Evolutionary conservation across 2,113 vertebrate genomes (phyloP).

Genomic region (Heptranchias perlo): DNA sequence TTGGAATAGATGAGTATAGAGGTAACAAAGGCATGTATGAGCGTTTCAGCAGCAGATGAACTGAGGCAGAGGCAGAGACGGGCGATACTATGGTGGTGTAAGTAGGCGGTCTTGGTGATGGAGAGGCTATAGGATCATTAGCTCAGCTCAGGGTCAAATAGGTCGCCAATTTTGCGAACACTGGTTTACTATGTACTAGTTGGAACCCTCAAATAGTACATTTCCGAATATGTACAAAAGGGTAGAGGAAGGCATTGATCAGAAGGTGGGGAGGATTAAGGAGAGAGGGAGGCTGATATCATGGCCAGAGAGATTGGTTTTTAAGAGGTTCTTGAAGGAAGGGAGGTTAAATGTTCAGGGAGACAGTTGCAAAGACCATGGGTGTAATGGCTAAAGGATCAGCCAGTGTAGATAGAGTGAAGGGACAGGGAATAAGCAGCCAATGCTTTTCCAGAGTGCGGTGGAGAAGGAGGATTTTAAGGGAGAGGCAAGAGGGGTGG

Average conservation of each 20-base stretch:
- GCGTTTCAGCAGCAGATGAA: no score
- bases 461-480: not conserved
- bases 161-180: no score
- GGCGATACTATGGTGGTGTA: no score
- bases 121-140: no score
- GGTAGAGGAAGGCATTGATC: not conserved
- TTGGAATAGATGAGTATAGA: no score
- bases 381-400: not conserved
- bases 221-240: no score
- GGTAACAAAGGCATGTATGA: no score
- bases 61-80: no score
- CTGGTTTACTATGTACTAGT: no score
- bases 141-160: no score
- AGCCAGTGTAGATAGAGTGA: not conserved
- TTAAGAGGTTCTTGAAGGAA: not conserved
- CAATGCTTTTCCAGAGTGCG: not conserved
- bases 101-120: no score
- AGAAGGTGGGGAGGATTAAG: not conserved
- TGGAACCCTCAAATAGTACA: no score
- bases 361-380: not conserved
- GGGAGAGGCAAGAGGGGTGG: not conserved
- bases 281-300: not conserved
- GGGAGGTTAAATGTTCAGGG: not conserved
- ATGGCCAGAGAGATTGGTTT: not conserved
- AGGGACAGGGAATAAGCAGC: not conserved